These are phyloP conservation scores for Notocelia uddmanniana DNA, from an alignment of 2,888 invertebrate genomes.

Conservation along the genomic window DNA sequence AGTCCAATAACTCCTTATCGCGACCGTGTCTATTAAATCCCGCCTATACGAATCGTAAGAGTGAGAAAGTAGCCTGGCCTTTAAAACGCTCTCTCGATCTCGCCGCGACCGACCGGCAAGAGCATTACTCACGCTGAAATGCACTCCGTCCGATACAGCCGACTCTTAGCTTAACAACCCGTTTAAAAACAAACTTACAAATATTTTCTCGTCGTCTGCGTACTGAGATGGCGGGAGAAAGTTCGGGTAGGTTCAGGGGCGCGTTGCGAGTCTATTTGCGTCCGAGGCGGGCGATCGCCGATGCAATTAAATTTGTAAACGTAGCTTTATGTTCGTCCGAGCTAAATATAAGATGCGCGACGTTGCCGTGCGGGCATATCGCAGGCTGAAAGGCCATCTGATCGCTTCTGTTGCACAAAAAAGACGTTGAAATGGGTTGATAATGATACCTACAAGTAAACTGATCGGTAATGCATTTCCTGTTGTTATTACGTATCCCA, in stretches of 20 bases:
- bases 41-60: slow-evolving; percentile 30
- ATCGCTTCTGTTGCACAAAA: slow-evolving; percentile 56
- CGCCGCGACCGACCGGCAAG: slow-evolving; percentile 35
- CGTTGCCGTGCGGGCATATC: slow-evolving; percentile 66
- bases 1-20: slow-evolving; percentile 48
- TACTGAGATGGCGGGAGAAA: slow-evolving; percentile 66
- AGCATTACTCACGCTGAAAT: slow-evolving; percentile 46
- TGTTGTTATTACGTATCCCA: slow-evolving; percentile 13
- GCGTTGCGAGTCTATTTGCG: slow-evolving; percentile 76
- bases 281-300: slow-evolving; percentile 81
- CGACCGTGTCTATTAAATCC: slow-evolving; percentile 32
- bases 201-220: slow-evolving; percentile 60
- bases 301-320: slow-evolving; percentile 84
- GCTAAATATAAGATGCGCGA: slow-evolving; percentile 76
- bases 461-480: slow-evolving; percentile 19
- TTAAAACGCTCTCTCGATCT: slow-evolving; percentile 43
- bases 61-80: slow-evolving; percentile 44
- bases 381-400: slow-evolving; percentile 56
- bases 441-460: not conserved
- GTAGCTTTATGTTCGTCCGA: slow-evolving; percentile 74
- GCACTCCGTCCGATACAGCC: slow-evolving; percentile 42
- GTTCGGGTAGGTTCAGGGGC: slow-evolving; percentile 84
- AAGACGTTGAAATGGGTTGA: not conserved
- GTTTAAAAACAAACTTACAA: slow-evolving; percentile 63
- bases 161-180: slow-evolving; percentile 48